A percentile compares a stretch with the other conserved stretches of the same genome.
Conservation (phyloP, 2,113 vertebrate genomes). For the Lipotes vexillifer region DNA sequence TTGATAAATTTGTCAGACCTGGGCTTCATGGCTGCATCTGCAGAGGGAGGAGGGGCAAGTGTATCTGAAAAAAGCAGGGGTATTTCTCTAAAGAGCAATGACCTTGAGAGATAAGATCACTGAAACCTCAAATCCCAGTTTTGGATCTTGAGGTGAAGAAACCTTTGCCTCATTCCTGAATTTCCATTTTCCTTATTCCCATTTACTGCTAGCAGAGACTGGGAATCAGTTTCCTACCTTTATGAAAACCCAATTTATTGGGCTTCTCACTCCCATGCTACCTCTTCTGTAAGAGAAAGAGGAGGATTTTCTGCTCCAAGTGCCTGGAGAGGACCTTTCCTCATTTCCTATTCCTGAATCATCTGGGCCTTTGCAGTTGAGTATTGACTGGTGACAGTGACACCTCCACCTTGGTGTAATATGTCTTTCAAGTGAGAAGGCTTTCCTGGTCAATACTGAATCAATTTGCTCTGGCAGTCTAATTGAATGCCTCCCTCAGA, state of each 20-base stretch:
- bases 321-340: not conserved
- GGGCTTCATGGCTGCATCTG: not conserved
- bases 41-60: not conserved
- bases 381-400: conserved; percentile 23
- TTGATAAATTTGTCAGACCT: not conserved
- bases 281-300: not conserved
- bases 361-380: not conserved
- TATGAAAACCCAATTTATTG: not conserved
- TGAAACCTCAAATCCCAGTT: not conserved
- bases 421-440: conserved; percentile 57
- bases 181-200: not conserved
- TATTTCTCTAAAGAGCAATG: not conserved
- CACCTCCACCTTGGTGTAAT: not conserved
- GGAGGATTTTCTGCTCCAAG: not conserved
- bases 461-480: conserved; percentile 60
- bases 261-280: not conserved
- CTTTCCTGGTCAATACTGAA: conserved; percentile 63
- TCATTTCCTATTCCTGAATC: conserved; percentile 10
- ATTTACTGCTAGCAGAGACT: not conserved
- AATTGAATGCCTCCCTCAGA: conserved; percentile 71
- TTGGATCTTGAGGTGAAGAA: not conserved
- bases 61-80: not conserved
- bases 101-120: not conserved
- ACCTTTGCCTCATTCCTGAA: not conserved
- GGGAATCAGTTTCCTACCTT: not conserved